A percentile compares a stretch with the other conserved stretches of the same genome.
Evolutionary conservation across 2,113 vertebrate genomes (phyloP).

Genomic region (Myanophis thanlyinensis): DNA sequence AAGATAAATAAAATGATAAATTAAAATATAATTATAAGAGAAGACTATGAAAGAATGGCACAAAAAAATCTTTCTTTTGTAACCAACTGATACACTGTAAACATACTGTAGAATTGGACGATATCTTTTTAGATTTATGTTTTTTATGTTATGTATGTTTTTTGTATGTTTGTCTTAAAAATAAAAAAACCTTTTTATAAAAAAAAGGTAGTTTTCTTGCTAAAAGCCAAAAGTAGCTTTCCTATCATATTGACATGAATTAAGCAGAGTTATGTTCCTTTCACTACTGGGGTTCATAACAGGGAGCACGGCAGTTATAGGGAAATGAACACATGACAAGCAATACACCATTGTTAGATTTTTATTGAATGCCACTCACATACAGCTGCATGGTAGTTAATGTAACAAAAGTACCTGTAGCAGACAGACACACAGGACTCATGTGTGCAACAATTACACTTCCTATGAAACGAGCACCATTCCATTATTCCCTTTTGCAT

Average conservation of each 20-base stretch:
- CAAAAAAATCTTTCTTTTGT: too few relatives aligned
- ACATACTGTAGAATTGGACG: too few relatives aligned
- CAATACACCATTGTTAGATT: slow-evolving; percentile 19
- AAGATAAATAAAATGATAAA: too few relatives aligned
- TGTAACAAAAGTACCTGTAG: slow-evolving; percentile 46
- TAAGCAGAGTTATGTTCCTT: too few relatives aligned
- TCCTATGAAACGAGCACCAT: slow-evolving; percentile 51
- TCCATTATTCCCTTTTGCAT: slow-evolving; percentile 42
- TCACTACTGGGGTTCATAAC: not conserved
- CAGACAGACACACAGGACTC: slow-evolving; percentile 53
- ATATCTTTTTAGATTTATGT: too few relatives aligned
- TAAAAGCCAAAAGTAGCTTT: not conserved
- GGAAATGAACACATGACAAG: not conserved
- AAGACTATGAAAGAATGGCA: too few relatives aligned
- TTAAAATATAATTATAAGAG: too few relatives aligned
- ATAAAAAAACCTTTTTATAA: too few relatives aligned
- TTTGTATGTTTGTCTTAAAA: too few relatives aligned
- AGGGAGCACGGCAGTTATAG: not conserved
- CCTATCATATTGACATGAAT: not conserved
- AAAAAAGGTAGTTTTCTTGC: too few relatives aligned
- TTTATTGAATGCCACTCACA: slow-evolving; percentile 73
- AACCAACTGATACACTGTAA: too few relatives aligned
- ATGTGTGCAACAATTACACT: slow-evolving; percentile 17
- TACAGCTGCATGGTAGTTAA: slow-evolving; percentile 43
- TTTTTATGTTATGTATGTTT: too few relatives aligned